These are phyloP conservation scores for Propithecus coquereli DNA, from an alignment of 2,113 vertebrate species.

Conservation along the genomic window DNA sequence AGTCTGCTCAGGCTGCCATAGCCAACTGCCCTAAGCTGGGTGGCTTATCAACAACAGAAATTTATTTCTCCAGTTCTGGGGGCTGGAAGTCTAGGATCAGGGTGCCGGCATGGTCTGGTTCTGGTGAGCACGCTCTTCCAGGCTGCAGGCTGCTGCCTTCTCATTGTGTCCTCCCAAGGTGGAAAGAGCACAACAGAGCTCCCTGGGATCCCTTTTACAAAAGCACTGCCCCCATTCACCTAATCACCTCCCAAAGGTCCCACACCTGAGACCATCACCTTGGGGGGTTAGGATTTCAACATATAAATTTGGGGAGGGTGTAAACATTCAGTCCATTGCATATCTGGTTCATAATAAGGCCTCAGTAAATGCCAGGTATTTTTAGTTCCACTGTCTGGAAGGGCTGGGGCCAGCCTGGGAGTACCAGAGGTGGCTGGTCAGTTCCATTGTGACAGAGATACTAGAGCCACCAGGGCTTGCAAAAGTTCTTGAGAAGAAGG, in stretches of 20 bases:
- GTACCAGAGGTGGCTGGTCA: neutral
- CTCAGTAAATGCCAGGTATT: neutral
- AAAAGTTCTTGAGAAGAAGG: neutral
- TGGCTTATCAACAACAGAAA: neutral
- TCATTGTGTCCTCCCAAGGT: neutral
- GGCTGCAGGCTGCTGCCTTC: neutral
- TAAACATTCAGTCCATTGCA: neutral
- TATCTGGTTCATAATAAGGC: neutral
- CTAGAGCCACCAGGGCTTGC: neutral
- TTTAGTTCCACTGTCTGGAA: neutral
- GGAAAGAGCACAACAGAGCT: neutral
- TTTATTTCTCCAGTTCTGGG: neutral
- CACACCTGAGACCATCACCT: neutral
- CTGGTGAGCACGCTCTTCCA: neutral
- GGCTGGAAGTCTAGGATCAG: neutral
- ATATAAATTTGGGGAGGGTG: neutral
- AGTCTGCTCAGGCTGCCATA: neutral
- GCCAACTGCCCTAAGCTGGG: fast-evolving
- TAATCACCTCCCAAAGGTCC: neutral
- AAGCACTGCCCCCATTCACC: neutral
- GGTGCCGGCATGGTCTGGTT: neutral
- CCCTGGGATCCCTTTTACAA: neutral
- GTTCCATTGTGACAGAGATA: neutral
- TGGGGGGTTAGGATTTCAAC: neutral
- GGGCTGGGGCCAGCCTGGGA: neutral